Percentiles rank a stretch among this genome's conserved stretches.
phyloP scores from a whole-genome alignment of 2,113 vertebrate genomes.

The Merops nubicus region DNA sequence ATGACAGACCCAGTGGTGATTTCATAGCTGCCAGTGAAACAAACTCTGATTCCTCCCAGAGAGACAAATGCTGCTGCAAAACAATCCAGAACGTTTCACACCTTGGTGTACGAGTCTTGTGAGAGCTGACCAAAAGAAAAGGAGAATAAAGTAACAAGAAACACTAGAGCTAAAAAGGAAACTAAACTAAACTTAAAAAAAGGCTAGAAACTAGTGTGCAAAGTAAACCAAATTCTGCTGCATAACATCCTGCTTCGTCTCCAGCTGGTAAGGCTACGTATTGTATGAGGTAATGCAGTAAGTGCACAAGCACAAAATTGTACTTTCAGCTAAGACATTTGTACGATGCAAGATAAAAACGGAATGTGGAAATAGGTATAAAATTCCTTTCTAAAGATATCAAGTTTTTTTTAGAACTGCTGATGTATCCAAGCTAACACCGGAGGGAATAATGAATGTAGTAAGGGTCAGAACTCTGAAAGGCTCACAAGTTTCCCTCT shows the following conservation, averaged over 20 bases:
- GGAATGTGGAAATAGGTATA: not conserved
- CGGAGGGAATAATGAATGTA: fast-evolving
- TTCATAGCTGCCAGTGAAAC: conserved; percentile 73
- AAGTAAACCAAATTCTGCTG: not conserved
- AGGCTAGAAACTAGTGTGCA: not conserved
- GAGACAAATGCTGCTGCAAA: conserved; percentile 64
- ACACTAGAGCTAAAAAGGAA: not conserved
- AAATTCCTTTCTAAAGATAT: not conserved
- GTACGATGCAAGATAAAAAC: not conserved
- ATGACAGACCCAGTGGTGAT: conserved; percentile 68
- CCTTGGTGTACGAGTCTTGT: not conserved
- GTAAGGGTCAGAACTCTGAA: not conserved
- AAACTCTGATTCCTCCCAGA: conserved; percentile 54
- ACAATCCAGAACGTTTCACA: conserved; percentile 17
- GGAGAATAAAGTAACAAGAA: not conserved
- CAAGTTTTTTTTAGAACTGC: not conserved
- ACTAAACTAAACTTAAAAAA: not conserved
- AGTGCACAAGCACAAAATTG: not conserved
- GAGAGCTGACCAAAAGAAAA: conserved; percentile 45
- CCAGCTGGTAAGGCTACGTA: not conserved
- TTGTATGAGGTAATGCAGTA: not conserved
- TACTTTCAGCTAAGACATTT: not conserved
- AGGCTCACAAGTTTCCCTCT: no score
- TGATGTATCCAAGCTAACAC: not conserved
- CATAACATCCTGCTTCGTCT: not conserved